Evolutionary conservation across 2,113 vertebrate genomes (phyloP).

Genomic region (Nansenia antarctica): DNA sequence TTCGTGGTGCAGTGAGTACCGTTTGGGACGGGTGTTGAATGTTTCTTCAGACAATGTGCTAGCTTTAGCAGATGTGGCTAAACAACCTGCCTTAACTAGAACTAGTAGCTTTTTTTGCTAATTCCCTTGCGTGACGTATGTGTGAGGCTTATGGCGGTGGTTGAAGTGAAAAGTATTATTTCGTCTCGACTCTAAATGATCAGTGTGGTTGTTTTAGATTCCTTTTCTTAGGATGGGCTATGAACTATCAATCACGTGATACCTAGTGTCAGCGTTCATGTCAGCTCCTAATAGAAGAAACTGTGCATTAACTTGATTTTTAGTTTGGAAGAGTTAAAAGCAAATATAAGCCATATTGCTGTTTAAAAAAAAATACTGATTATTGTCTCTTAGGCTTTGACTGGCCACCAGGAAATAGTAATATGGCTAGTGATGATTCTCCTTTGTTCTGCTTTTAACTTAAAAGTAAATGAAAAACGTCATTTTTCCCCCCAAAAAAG

Average conservation of each 20-base stretch:
- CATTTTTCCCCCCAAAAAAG: too few relatives aligned
- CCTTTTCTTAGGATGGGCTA: neutral
- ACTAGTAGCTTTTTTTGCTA: slow-evolving; percentile 3
- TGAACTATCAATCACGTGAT: neutral
- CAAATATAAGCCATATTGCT: slow-evolving; percentile 2
- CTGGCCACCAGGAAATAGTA: neutral
- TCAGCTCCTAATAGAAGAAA: neutral
- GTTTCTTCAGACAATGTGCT: neutral
- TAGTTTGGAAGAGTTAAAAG: neutral
- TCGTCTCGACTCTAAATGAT: too few relatives aligned
- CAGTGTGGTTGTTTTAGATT: neutral
- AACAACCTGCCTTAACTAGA: slow-evolving; percentile 1
- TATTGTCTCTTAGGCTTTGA: neutral
- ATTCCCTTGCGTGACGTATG: neutral
- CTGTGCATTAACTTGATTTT: neutral
- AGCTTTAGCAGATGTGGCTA: neutral
- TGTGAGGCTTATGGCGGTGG: neutral
- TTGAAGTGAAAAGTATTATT: neutral
- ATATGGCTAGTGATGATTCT: too few relatives aligned
- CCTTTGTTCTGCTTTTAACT: neutral
- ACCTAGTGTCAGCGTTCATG: neutral
- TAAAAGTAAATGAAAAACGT: neutral
- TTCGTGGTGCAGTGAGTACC: neutral
- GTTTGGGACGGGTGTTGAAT: neutral
- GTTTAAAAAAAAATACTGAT: neutral